phyloP scores from a whole-genome alignment of 2,888 invertebrate species.

The Siphlonurus alternatus region DNA sequence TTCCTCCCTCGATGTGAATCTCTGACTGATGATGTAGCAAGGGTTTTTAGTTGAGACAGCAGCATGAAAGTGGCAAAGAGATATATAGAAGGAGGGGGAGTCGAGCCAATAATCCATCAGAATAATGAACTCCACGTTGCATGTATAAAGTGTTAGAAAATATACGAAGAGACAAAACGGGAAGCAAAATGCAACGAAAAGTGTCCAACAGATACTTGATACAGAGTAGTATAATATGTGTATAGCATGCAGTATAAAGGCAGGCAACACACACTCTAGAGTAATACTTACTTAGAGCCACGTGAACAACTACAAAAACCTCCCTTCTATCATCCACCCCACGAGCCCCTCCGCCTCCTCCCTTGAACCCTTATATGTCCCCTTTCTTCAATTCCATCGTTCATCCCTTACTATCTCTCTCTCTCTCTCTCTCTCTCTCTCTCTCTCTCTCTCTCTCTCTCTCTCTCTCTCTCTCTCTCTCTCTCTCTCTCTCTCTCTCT shows the following conservation, averaged over 20 bases:
- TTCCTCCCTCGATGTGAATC: too few relatives aligned
- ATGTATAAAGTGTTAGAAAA: background rate
- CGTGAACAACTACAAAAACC: background rate
- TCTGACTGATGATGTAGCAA: too few relatives aligned
- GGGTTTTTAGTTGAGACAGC: too few relatives aligned
- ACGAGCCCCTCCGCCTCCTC: background rate
- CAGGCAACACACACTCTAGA: too few relatives aligned
- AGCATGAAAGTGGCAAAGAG: too few relatives aligned
- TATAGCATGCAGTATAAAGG: too few relatives aligned
- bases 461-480: background rate
- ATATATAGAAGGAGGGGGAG: too few relatives aligned
- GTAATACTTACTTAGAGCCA: background rate
- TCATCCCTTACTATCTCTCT: background rate
- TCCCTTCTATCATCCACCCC: background rate
- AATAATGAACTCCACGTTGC: background rate
- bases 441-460: background rate
- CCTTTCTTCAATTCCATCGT: background rate
- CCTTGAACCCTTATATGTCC: background rate
- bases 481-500: background rate
- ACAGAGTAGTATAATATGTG: too few relatives aligned
- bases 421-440: background rate
- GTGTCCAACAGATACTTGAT: too few relatives aligned
- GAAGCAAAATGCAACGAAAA: too few relatives aligned
- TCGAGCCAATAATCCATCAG: background rate
- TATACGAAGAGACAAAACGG: background rate